Evolutionary conservation across 1,140 invertebrate genomes (phyloP), one percentile per base, ranked within the genome.

Genomic region (Lysiphlebus fabarum): DNA sequence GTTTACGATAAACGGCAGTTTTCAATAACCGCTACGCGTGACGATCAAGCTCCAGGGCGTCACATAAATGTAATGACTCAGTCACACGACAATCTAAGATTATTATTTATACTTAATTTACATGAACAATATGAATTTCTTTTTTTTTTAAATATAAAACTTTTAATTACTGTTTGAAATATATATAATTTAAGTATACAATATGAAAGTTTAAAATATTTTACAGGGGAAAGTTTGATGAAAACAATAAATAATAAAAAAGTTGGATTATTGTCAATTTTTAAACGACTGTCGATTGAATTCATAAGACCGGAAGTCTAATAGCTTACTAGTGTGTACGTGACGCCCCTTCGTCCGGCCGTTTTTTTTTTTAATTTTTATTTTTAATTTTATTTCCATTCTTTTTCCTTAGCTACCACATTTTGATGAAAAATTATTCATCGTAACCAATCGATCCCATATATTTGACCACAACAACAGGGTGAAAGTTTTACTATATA

Each of bases 11-110:
- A 59, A 53, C 50, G 53, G 58, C 51, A 51, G 45, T 53, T 54
- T 59, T 60, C 53, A 53, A 60, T 55, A 55, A 60, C 44, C 53
- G 53, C 53, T 60, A 59, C 38, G 43, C 47, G 56, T 57, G 47
- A 40, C 17, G 58, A 51, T 14, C 34, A 38, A 38, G 41, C 41
- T 59, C 49, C 51, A 33, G 44, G 53, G 58, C 58, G 38, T 55
- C 53, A 51, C 49, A 44, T 60, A 34, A 47, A 37, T n/a, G 40
- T 47, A 53, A 47, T 53, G 44, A 59, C n/a, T 12, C 37, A 48
- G 56, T 48, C 17, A 26, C 47, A 50, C 33, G 41, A 44, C 53
- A 38, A 59, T 26, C 37, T 43, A 3, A 58, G 58, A 59, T 59
- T 42, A 17, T 48, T 49, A 60, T 49, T 45, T 47, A 37, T 50